Base-by-base conservation (phyloP, 1,140 invertebrate species). In the Zophobas morio region DNA sequence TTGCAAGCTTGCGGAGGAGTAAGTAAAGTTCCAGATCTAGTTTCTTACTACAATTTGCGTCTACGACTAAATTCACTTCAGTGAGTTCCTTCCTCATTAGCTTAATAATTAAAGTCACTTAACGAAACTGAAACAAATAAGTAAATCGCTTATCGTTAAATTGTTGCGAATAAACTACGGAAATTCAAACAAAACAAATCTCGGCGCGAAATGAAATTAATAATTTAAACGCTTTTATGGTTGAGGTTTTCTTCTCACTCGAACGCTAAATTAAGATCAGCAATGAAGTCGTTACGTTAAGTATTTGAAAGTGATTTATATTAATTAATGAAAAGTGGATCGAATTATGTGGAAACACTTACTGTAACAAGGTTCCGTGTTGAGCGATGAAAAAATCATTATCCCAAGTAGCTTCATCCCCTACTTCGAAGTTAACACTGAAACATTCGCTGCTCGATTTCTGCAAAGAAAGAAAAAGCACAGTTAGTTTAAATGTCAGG, bases 381-480 rank as follows among this genome's bases (percentile, higher is more conserved):
- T 89, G 88, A 1, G 92, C 93, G 2, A 92, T 91, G 76, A 94
- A 88, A 84, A 94, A 92, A 81, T 92, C 90, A 3, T 91, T 90
- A 75, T 92, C 88, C 81, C 88, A 87, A 79, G 84, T 84, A 86
- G 88, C 82, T 77, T 90, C 89, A 8, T 89, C 88, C 1, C 89
- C 87, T 33, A 90, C 87, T 83, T 92, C 91, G 84, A 94, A 94
- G 84, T 89, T 91, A 63, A 94, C 90, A 78, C 91, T 93, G 86
- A 94, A 94, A 84, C 91, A 94, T 81, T 94, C 93, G 60, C 91
- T 93, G 85, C 92, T 94, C 51, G 92, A 91, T 84, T 93, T 91
- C 93, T 94, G 86, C 20, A 74, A 85, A 83, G 46, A 78, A 77
- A 75, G 63, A 76, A 79, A 77, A 70, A 70, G 47, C 40, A 71